Base-by-base conservation (phyloP, 2,113 vertebrate genomes). In the Malurus elegans region DNA sequence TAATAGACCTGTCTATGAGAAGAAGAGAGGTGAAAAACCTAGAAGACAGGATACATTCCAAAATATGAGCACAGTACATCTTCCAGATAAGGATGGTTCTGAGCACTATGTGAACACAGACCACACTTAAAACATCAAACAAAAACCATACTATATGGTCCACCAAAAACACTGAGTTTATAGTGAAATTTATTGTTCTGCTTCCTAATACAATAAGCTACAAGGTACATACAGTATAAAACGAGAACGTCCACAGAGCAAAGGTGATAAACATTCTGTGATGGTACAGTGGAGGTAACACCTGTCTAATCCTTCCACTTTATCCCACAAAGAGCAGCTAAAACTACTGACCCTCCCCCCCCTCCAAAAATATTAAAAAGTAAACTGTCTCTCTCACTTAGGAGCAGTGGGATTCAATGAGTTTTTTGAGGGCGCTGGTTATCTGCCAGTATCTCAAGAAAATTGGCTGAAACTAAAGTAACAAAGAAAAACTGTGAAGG, bases 191-290 rank as follows among this genome's bases (percentile, higher is more conserved):
- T 98, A 98, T 98, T 98, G 92, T 98, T 98, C 97, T 97, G 96
- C 95, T 97, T 97, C 84, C 97, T 98, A 98, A 92, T 98, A 98
- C 97, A 98, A 95, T 97, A 95, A 98, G 95, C 97, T 98, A 98
- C 97, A 96, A 97, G 97, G 97, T 97, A 98, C 97, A 98, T 98
- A 98, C 97, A 98, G 97, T 98, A 98, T 98, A 98, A 98, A 98
- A 98, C 93, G 94, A 97, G 97, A 98, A 97, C 94, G 25, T 97
- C 96, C 97, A 98, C 98, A 97, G 98, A 98, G 98, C 97, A 97
- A 97, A 96, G 95, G 97, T 97, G 97, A 97, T 95, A 96, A 97
- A 98, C 96, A 97, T 97, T 97, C 95, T 97, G 97, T 97, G 94
- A 98, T 84, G 57, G 87, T 97, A 97, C 96, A 98, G 96, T 86